A percentile compares a stretch with the other conserved stretches of the same genome.
phyloP scores from a whole-genome alignment of 2,888 invertebrate genomes.

The Eulithis testata region DNA sequence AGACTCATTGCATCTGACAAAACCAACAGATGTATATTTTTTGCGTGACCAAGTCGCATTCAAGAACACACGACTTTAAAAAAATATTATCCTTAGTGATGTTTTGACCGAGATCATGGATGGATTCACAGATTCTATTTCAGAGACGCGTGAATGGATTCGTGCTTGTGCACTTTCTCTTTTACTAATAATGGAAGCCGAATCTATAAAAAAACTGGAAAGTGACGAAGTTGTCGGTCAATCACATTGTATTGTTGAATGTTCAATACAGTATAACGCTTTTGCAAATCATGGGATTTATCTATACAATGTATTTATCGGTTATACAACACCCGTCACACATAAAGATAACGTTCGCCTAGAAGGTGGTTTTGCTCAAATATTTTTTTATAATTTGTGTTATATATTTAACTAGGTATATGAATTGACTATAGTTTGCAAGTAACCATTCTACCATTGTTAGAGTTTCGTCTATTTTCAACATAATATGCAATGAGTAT shows the following conservation, averaged over 20 bases:
- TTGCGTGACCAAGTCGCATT: constrained; percentile 37
- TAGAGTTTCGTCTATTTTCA: too few species aligned
- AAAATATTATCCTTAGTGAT: constrained; percentile 30
- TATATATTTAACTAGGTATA: too few species aligned
- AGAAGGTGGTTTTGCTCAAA: too few species aligned
- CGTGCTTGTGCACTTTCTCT: constrained; percentile 56
- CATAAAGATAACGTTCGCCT: not conserved
- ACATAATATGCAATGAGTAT: too few species aligned
- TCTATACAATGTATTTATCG: not conserved
- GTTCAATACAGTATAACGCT: constrained; percentile 22
- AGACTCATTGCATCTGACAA: constrained; percentile 47
- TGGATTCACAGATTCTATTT: constrained; percentile 3
- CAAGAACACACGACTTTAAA: constrained; percentile 30
- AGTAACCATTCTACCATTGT: too few species aligned
- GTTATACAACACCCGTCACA: not conserved
- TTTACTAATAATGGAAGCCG: constrained; percentile 52
- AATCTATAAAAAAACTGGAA: constrained; percentile 56
- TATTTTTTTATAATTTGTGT: too few species aligned
- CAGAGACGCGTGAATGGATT: constrained; percentile 9
- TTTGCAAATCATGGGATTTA: constrained; percentile 18
- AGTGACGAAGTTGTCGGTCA: constrained; percentile 48
- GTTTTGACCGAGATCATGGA: constrained; percentile 17
- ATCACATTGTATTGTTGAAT: constrained; percentile 54
- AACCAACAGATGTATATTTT: constrained; percentile 44
- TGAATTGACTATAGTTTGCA: too few species aligned